Percentiles rank a stretch among this genome's conserved stretches.
These are phyloP conservation scores for Dendrolimus pini DNA, from an alignment of 2,888 invertebrate species.

Conservation along the genomic window DNA sequence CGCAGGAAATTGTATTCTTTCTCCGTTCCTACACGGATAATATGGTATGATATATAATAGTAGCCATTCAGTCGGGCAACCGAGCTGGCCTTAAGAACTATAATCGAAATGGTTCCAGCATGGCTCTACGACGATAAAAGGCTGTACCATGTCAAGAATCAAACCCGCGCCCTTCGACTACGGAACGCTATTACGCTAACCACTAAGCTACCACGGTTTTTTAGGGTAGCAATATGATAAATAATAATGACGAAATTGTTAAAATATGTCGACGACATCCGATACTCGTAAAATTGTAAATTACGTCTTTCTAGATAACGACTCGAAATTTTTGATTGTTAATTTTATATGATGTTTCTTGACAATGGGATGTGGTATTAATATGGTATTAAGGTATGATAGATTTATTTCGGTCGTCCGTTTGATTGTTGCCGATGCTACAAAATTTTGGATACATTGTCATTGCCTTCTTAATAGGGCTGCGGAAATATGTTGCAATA, in stretches of 20 bases:
- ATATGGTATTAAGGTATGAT: background rate
- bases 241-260: background rate
- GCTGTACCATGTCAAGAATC: no score
- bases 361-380: background rate
- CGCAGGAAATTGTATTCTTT: no score
- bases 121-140: no score
- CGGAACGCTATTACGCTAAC: no score
- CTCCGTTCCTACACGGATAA: no score
- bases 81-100: no score
- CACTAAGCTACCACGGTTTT: no score
- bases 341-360: background rate
- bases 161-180: no score
- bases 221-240: no score
- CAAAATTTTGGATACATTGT: background rate
- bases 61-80: no score
- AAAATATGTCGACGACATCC: background rate
- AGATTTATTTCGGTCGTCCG: background rate
- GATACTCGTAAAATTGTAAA: background rate
- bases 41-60: no score
- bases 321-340: background rate
- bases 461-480: background rate
- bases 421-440: background rate
- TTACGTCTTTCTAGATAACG: background rate
- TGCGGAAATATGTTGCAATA: background rate
- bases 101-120: no score